These are phyloP conservation scores for Drosophila nasuta DNA, from an alignment of 1,140 invertebrate species.

Conservation along the genomic window DNA sequence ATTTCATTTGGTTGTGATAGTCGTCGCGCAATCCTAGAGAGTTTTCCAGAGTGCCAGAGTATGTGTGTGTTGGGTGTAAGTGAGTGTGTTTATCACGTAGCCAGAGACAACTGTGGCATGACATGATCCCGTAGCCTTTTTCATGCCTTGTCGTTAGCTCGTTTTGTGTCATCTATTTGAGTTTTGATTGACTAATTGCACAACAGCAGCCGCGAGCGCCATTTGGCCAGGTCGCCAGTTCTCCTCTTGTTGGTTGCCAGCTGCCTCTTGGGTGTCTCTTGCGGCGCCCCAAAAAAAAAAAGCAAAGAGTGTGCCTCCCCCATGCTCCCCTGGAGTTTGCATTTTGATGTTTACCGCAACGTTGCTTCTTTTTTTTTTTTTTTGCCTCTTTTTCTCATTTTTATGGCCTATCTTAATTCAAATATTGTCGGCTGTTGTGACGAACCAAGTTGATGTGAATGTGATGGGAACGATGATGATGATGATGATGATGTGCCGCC, in stretches of 20 bases:
- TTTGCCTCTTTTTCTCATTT: constrained; percentile 11
- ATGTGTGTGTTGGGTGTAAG: constrained; percentile 24
- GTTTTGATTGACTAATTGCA: constrained; percentile 82
- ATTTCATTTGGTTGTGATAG: constrained; percentile 47
- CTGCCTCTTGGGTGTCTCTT: constrained; percentile 16
- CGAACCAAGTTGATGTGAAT: constrained; percentile 12
- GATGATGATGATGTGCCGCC: background rate
- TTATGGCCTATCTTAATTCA: constrained; percentile 77
- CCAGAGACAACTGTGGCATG: constrained; percentile 46
- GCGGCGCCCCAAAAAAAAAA: constrained; percentile 19
- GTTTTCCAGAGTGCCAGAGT: constrained; percentile 8
- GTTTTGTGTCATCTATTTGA: constrained; percentile 73
- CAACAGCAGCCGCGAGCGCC: constrained; percentile 60
- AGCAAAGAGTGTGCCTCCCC: background rate
- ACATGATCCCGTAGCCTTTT: constrained; percentile 80
- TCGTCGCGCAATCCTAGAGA: constrained; percentile 20
- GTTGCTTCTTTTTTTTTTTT: constrained; percentile 5
- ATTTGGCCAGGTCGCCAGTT: constrained; percentile 20
- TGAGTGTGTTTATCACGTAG: constrained; percentile 72
- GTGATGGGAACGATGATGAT: constrained; percentile 8
- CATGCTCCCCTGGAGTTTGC: background rate
- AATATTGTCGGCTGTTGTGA: constrained; percentile 74
- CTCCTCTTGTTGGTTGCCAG: background rate
- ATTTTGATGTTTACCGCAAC: constrained; percentile 51
- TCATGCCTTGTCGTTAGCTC: constrained; percentile 64